Percentiles rank a stretch among this genome's conserved stretches.
Evolutionary conservation across 2,888 invertebrate genomes (phyloP).

Genomic region (Carterocephalus palaemon): DNA sequence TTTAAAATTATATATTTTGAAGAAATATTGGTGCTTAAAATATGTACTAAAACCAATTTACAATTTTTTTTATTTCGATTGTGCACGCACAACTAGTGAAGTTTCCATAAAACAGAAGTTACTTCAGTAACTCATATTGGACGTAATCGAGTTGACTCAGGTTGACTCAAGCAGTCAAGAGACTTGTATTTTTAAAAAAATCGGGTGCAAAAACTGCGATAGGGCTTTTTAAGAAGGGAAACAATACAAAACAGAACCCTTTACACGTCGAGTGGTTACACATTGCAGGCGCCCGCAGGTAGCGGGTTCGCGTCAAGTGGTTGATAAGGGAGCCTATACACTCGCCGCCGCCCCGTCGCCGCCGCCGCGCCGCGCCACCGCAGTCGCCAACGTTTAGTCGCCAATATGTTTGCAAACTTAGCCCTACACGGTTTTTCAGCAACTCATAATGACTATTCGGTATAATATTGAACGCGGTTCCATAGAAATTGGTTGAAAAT

Average conservation of each 20-base stretch:
- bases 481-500: too few species aligned
- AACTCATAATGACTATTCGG: too few species aligned
- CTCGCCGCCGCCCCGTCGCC: constrained; percentile 35
- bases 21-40: too few species aligned
- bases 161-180: constrained; percentile 6
- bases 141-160: too few species aligned
- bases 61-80: too few species aligned
- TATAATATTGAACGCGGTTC: too few species aligned
- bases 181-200: constrained; percentile 7
- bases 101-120: too few species aligned
- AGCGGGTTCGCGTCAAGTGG: constrained; percentile 57
- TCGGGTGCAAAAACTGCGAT: constrained; percentile 9
- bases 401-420: constrained; percentile 5
- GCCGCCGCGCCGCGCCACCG: constrained; percentile 31
- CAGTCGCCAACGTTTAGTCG: background rate
- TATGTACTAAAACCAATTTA: too few species aligned
- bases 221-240: constrained; percentile 24
- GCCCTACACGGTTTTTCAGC: constrained; percentile 1
- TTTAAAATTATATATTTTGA: too few species aligned
- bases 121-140: too few species aligned
- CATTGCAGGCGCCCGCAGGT: constrained; percentile 48
- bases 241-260: constrained; percentile 52
- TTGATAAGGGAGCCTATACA: constrained; percentile 43
- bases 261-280: constrained; percentile 50
- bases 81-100: too few species aligned